Percentiles rank a stretch among this genome's conserved stretches.
Conservation (phyloP, 2,797 vertebrate species). For the Acrossocheilus fasciatus region DNA sequence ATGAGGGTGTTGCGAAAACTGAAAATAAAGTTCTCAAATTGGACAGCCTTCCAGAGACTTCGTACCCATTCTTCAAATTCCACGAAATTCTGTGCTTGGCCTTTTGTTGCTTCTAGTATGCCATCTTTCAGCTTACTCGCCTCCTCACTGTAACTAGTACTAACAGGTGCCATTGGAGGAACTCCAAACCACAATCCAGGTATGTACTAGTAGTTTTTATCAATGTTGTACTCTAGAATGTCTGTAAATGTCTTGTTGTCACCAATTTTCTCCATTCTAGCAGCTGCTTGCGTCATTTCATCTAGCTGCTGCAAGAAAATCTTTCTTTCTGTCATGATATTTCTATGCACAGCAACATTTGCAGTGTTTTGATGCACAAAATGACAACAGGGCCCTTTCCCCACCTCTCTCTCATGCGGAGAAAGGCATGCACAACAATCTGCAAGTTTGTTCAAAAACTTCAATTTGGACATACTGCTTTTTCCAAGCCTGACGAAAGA, state of each 20-base stretch:
- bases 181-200: slow-evolving; percentile 81
- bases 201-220: slow-evolving; percentile 78
- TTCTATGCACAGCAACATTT: slow-evolving; percentile 64
- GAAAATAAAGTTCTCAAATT: slow-evolving; percentile 76
- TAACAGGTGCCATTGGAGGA: slow-evolving; percentile 83
- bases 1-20: slow-evolving; percentile 76
- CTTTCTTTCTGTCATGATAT: slow-evolving; percentile 61
- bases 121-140: slow-evolving; percentile 75
- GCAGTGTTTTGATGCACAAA: slow-evolving; percentile 75
- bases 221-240: slow-evolving; percentile 69
- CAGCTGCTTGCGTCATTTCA: slow-evolving; percentile 69
- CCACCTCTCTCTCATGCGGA: slow-evolving; percentile 68
- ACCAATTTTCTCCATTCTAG: slow-evolving; percentile 66
- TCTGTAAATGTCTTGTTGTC: slow-evolving; percentile 63
- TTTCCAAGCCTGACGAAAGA: slow-evolving; percentile 20
- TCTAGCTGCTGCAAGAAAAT: slow-evolving; percentile 67
- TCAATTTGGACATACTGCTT: background rate
- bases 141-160: slow-evolving; percentile 76
- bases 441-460: slow-evolving; percentile 57
- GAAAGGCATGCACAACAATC: slow-evolving; percentile 70
- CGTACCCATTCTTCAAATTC: slow-evolving; percentile 75
- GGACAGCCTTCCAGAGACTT: slow-evolving; percentile 76
- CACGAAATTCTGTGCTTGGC: slow-evolving; percentile 65
- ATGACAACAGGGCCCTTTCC: slow-evolving; percentile 69
- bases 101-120: slow-evolving; percentile 60